Percentiles rank a stretch among this genome's conserved stretches.
Conservation (phyloP, 2,113 vertebrate genomes). For the Heterocephalus glaber region DNA sequence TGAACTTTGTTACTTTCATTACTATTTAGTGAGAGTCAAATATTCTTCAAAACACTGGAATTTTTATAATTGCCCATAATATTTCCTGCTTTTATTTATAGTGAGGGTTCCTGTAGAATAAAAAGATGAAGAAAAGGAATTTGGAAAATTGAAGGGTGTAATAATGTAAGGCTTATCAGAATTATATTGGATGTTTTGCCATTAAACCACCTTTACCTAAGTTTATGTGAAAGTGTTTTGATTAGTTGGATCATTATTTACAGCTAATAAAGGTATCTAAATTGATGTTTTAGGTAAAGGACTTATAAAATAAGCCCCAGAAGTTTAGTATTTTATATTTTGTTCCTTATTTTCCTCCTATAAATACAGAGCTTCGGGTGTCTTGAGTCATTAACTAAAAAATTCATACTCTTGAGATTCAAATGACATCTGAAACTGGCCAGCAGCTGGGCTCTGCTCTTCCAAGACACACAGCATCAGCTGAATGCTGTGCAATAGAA, state of each 20-base stretch:
- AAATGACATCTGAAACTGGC: neutral
- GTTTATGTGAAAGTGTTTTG: neutral
- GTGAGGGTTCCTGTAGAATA: neutral
- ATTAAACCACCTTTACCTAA: neutral
- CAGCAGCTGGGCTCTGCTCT: neutral
- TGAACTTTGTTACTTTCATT: neutral
- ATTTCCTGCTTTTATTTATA: neutral
- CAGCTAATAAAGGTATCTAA: neutral
- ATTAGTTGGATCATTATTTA: neutral
- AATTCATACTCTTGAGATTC: neutral
- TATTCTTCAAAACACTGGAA: neutral
- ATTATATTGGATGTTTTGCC: neutral
- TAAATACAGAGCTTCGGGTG: neutral
- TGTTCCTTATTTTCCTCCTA: neutral
- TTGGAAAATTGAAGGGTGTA: neutral
- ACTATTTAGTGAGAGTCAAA: neutral
- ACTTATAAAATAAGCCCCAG: neutral
- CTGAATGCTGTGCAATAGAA: neutral
- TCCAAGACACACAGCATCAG: neutral
- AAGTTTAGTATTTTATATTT: neutral
- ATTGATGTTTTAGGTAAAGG: neutral
- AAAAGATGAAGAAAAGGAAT: neutral
- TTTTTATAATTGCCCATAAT: neutral
- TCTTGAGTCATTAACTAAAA: neutral
- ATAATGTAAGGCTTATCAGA: neutral